Percentiles rank a stretch among this genome's conserved stretches.
Conservation (phyloP, 2,888 invertebrate species). For the Abscondita cerata region DNA sequence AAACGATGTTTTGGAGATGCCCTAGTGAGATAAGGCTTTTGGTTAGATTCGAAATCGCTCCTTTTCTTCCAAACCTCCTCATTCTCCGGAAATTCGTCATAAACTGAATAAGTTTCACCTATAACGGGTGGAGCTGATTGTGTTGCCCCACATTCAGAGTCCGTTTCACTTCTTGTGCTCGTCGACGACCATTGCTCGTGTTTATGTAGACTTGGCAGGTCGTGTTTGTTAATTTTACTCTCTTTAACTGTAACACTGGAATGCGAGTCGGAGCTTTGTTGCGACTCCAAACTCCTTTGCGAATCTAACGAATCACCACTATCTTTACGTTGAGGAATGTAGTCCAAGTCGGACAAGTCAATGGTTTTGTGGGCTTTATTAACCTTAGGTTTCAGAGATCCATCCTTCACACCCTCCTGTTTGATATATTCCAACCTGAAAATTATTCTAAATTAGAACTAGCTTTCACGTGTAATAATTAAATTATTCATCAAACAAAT, state of each 20-base stretch:
- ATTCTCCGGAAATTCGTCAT: slow-evolving; percentile 27
- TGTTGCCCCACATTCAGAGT: slow-evolving; percentile 50
- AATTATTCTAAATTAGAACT: too few species aligned
- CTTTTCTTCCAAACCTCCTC: slow-evolving; percentile 34
- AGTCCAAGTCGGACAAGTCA: slow-evolving; percentile 53
- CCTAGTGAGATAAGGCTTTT: slow-evolving; percentile 17
- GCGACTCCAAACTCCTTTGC: slow-evolving; percentile 60
- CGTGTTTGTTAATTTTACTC: slow-evolving; percentile 29
- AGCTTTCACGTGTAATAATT: too few species aligned
- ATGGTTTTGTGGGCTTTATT: slow-evolving; percentile 54
- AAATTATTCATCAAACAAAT: too few species aligned
- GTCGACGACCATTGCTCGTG: slow-evolving; percentile 55
- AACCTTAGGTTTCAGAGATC: slow-evolving; percentile 54
- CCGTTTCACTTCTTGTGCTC: slow-evolving; percentile 54
- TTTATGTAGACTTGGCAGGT: slow-evolving; percentile 40
- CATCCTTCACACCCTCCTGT: slow-evolving; percentile 52
- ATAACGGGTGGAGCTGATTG: slow-evolving; percentile 54
- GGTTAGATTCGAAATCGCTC: slow-evolving; percentile 25
- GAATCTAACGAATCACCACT: slow-evolving; percentile 64
- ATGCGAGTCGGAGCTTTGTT: slow-evolving; percentile 59
- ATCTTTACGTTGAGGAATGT: slow-evolving; percentile 59
- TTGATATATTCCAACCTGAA: slow-evolving; percentile 55
- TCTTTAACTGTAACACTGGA: slow-evolving; percentile 46
- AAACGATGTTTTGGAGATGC: slow-evolving; percentile 24
- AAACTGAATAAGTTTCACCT: slow-evolving; percentile 38